phyloP scores from a whole-genome alignment of 2,888 invertebrate species.

The Caenorhabditis afra region DNA sequence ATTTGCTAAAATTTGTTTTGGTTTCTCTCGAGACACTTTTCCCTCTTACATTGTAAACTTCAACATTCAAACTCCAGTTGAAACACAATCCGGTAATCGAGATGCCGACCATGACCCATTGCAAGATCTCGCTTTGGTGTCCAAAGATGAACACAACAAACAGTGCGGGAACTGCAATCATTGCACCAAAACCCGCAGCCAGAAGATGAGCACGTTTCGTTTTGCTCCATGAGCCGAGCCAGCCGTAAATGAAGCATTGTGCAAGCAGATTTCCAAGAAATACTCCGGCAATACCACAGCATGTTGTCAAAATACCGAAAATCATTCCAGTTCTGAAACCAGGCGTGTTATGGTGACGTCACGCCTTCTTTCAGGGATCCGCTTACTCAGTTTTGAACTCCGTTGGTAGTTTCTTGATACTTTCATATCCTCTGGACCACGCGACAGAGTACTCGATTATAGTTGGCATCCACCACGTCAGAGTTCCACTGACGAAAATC shows the following conservation, averaged over 20 bases:
- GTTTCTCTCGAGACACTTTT: not conserved
- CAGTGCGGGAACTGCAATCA: constrained; percentile 87
- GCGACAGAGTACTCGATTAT: constrained; percentile 70
- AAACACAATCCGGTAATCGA: constrained; percentile 86
- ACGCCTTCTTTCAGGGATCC: not conserved
- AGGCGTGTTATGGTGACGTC: not conserved
- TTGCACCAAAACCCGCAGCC: constrained; percentile 86
- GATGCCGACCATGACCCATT: constrained; percentile 83
- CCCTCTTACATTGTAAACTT: constrained; percentile 84
- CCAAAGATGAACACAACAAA: constrained; percentile 53
- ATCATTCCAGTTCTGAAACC: constrained; percentile 84
- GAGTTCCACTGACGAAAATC: constrained; percentile 93
- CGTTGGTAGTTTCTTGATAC: constrained; percentile 31
- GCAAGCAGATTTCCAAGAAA: constrained; percentile 90
- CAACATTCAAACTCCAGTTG: constrained; percentile 98
- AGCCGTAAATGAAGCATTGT: constrained; percentile 55
- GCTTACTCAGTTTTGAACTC: constrained; percentile 40
- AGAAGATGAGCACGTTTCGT: constrained; percentile 81
- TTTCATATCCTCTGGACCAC: constrained; percentile 55
- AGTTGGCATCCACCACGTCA: constrained; percentile 84
- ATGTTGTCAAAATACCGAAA: constrained; percentile 95
- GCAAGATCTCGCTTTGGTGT: constrained; percentile 44
- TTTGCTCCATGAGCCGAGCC: constrained; percentile 50
- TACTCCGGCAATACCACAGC: constrained; percentile 93
- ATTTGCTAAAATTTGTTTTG: constrained; percentile 89